A percentile compares a stretch with the other conserved stretches of the same genome.
phyloP scores from a whole-genome alignment of 2,888 invertebrate species.

The Folsomia candida region DNA sequence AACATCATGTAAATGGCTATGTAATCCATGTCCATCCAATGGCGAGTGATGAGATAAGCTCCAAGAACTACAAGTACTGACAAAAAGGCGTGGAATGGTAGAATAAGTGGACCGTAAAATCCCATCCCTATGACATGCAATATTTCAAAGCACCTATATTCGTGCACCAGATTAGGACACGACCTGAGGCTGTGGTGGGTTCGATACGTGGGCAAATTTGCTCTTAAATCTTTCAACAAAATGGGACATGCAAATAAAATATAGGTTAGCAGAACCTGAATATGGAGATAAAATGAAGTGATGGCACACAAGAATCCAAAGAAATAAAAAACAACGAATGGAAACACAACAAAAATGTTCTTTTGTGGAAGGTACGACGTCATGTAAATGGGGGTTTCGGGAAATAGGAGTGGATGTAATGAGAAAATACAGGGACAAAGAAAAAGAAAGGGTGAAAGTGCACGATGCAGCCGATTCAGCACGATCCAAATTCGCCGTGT shows the following conservation, averaged over 20 bases:
- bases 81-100: background rate
- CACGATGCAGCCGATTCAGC: background rate
- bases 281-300: too few species aligned
- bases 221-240: background rate
- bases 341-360: too few species aligned
- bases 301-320: too few species aligned
- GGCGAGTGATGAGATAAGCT: background rate
- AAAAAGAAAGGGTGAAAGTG: background rate
- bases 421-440: too few species aligned
- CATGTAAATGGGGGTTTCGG: too few species aligned
- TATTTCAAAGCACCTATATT: background rate
- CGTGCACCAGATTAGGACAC: background rate
- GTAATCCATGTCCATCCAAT: background rate
- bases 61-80: background rate
- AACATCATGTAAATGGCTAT: background rate
- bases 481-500: background rate
- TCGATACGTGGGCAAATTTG: background rate
- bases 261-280: background rate
- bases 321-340: too few species aligned
- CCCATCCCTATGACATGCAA: background rate
- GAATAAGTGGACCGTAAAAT: background rate
- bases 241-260: background rate
- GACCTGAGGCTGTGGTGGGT: background rate
- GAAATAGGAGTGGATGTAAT: too few species aligned
- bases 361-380: too few species aligned